Percentiles rank a stretch among this genome's conserved stretches.
phyloP scores from a whole-genome alignment of 2,113 vertebrate genomes.

The Hippocampus abdominalis region DNA sequence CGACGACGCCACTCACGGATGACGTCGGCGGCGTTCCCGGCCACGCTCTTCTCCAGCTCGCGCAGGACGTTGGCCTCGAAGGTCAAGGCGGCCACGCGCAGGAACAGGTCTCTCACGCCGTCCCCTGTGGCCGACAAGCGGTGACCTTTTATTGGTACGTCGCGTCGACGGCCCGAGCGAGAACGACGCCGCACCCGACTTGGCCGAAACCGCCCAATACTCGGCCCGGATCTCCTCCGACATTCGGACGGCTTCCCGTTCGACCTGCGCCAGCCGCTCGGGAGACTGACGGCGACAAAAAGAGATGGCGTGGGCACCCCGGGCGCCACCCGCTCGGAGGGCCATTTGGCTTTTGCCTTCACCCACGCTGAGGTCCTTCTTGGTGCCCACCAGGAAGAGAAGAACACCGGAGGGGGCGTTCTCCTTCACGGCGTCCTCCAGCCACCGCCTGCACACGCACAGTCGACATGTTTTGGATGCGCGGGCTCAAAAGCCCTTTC shows the following conservation, averaged over 20 bases:
- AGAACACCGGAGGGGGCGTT: constrained; percentile 88
- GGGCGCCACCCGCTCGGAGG: too few species aligned
- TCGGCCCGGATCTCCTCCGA: constrained; percentile 93
- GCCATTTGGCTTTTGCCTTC: background rate
- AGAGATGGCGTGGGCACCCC: background rate
- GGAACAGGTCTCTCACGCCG: constrained; percentile 87
- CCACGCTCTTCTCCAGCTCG: constrained; percentile 81
- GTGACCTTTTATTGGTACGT: background rate
- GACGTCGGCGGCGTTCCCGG: constrained; percentile 78
- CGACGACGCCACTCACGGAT: constrained; percentile 80
- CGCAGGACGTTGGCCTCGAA: constrained; percentile 87
- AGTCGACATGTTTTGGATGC: constrained; percentile 8
- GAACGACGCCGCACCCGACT: constrained; percentile 78
- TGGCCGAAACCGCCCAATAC: constrained; percentile 92
- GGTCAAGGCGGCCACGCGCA: constrained; percentile 87
- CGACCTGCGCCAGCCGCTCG: constrained; percentile 77
- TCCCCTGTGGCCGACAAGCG: constrained; percentile 72
- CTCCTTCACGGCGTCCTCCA: constrained; percentile 91
- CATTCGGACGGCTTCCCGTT: constrained; percentile 84
- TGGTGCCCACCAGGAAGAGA: constrained; percentile 93
- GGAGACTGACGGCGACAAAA: constrained; percentile 69
- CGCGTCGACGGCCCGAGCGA: too few species aligned
- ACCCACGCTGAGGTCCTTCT: constrained; percentile 94
- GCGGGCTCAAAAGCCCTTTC: too few species aligned
- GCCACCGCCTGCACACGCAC: constrained; percentile 81